Conservation (phyloP, 2,113 vertebrate species). For the Rhabdomys dilectus region DNA sequence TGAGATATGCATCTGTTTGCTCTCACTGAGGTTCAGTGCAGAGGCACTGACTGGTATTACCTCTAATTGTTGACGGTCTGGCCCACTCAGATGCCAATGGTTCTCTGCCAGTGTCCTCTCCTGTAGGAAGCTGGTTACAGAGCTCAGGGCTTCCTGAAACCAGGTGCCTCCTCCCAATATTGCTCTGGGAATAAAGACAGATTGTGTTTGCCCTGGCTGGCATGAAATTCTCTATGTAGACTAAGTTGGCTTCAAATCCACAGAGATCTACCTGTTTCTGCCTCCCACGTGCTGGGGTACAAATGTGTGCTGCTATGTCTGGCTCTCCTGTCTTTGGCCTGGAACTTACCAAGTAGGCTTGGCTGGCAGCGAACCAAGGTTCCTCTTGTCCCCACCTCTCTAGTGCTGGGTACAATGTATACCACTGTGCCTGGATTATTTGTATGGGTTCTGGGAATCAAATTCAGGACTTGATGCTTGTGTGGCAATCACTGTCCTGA, state of each 20-base stretch:
- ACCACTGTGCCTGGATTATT: neutral
- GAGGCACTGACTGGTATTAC: neutral
- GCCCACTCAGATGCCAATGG: neutral
- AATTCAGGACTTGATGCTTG: neutral
- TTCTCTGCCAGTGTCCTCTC: neutral
- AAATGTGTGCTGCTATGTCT: neutral
- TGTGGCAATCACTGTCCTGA: neutral
- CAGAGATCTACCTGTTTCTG: neutral
- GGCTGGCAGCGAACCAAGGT: neutral
- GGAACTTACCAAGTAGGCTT: neutral
- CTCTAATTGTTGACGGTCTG: neutral
- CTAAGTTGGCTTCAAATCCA: neutral
- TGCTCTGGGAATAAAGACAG: neutral
- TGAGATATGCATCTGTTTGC: neutral
- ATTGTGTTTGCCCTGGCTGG: neutral
- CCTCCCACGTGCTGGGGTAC: neutral
- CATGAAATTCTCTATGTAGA: no score
- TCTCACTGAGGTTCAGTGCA: neutral
- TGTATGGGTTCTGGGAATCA: neutral
- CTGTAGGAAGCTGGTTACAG: neutral
- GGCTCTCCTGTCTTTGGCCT: neutral
- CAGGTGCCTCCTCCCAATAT: neutral
- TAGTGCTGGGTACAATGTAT: neutral
- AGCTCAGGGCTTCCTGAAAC: neutral
- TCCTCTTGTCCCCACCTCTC: neutral